Evolutionary conservation across 2,797 vertebrate genomes (phyloP).

Genomic region (Octomys mimax): DNA sequence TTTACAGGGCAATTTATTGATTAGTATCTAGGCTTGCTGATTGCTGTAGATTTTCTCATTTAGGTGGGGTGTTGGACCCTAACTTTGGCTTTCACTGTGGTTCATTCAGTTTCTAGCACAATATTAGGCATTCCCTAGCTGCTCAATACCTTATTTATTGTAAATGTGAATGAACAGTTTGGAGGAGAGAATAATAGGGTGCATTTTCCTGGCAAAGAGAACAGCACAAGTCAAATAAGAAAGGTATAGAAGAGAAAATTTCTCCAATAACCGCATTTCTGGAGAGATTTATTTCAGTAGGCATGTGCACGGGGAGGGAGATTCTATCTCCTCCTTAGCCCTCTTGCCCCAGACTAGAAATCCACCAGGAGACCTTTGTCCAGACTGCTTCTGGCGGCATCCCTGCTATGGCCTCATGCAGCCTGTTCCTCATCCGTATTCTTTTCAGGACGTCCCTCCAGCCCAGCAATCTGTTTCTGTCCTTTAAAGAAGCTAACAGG

Average conservation of each 20-base stretch:
- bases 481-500: conserved; percentile 80
- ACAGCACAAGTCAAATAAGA: background rate
- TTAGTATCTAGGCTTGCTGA: background rate
- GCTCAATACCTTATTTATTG: background rate
- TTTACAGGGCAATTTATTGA: background rate
- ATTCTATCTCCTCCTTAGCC: conserved; percentile 28
- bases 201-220: background rate
- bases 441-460: conserved; percentile 78
- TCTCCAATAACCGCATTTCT: background rate
- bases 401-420: background rate
- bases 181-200: background rate
- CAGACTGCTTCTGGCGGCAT: background rate
- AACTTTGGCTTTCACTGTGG: background rate
- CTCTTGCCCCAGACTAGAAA: conserved; percentile 53
- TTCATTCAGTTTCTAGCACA: background rate
- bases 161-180: background rate
- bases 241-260: background rate
- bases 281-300: conserved; percentile 37
- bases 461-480: conserved; percentile 81
- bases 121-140: background rate
- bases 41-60: background rate
- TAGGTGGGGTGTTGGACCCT: too few relatives aligned
- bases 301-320: background rate
- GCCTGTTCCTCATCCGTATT: conserved; percentile 77
- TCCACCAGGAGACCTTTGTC: conserved; percentile 57